These are phyloP conservation scores for Dipodomys ordii DNA, from an alignment of 2,113 vertebrate species.

Conservation along the genomic window DNA sequence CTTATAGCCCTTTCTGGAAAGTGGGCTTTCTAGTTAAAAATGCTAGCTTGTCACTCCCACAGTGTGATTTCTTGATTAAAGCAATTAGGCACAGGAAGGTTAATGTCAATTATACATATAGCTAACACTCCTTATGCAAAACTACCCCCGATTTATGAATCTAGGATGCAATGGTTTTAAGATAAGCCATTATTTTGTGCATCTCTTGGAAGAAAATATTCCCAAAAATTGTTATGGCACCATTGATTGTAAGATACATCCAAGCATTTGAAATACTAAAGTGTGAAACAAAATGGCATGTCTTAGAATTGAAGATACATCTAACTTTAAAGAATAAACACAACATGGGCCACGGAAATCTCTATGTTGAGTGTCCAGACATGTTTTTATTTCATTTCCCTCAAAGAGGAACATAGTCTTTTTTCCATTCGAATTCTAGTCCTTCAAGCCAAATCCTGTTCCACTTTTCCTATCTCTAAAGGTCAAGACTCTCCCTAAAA, in stretches of 20 bases:
- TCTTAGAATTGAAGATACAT: background rate
- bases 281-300: background rate
- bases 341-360: fast-evolving
- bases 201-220: background rate
- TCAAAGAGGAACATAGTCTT: background rate
- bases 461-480: background rate
- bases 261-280: slow-evolving; percentile 1
- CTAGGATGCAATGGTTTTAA: slow-evolving; percentile 11
- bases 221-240: background rate
- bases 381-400: background rate
- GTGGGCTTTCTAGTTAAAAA: background rate
- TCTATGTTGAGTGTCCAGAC: background rate
- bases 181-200: background rate
- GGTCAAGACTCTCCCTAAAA: background rate
- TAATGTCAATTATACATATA: background rate
- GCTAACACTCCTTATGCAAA: background rate
- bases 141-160: background rate
- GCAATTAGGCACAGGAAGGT: background rate
- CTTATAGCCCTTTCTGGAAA: background rate
- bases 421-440: background rate
- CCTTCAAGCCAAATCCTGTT: background rate
- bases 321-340: background rate
- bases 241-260: background rate
- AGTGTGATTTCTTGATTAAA: slow-evolving; percentile 11
- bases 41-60: background rate